Base-by-base conservation (phyloP, 1,140 invertebrate species). In the Orchestia grillus region DNA sequence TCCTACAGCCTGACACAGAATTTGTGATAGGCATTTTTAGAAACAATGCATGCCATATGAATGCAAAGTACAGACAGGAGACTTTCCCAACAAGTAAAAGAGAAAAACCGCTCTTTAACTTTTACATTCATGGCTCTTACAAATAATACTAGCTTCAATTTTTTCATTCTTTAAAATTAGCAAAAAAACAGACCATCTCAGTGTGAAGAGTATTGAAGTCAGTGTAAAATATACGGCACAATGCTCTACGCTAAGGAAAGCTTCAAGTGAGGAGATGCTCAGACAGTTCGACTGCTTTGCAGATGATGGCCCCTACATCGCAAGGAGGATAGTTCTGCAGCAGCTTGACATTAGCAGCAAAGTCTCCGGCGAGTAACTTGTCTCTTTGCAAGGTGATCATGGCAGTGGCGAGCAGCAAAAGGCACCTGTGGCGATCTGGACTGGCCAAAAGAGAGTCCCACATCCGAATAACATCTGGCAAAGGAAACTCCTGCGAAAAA, bases 401-500 rank as follows among this genome's bases (percentile, higher is more conserved):
- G 96, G 99, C 99, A 98, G 99, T 99, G 97, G 99, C 99, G 96
- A 99, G 98, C 97, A 98, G 98, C 97, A 99, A 98, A 0, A 99
- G 98, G 97, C 99, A 99, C 97, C 98, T 98, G 97, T 99, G 99
- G 97, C 99, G 98, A 92, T 98, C 98, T 96, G 98, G 98, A 97
- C 99, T 99, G 0, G 99, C 98, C 97, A 99, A 99, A 42, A 99
- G 97, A 0, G 99, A 99, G 97, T 99, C 99, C 99, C 99, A 99
- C 97, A 99, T 98, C 97, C 99, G 98, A 97, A 99, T 98, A 0
- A 99, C 99, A 98, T 99, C 99, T 0, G 99, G 99, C 96, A 99
- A 97, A 53, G 99, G 98, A 98, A 99, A 99, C 97, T 99, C 99
- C 98, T 99, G 99, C 43, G 99, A 99, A 0, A 99, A 97, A 44